Base-by-base conservation (phyloP, 2,797 vertebrate species). In the Gallinago stenura region DNA sequence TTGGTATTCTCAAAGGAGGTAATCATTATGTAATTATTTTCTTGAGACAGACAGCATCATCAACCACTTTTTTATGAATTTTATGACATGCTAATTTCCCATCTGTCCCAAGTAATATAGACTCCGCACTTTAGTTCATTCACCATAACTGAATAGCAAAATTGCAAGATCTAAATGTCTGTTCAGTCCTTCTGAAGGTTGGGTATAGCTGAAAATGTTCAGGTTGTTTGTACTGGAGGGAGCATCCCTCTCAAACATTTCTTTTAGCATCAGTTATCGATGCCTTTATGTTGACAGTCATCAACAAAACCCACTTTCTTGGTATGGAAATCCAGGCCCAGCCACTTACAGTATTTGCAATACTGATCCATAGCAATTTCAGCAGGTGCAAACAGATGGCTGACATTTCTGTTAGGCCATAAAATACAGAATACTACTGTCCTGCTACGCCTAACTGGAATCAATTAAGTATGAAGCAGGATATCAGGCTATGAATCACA, bases 61-160 rank as follows among this genome's bases (percentile, higher is more conserved):
- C 91, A 95, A 93, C 92, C 87, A 94, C 90, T 97, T 97, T 97
- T 97, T 96, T 87, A 96, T 92, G 87, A 96, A 97, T 98, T 98
- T 98, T 98, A 98, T 98, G 97, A 91, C 97, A 98, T 97, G 96
- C 90, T 98, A 98, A 98, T 98, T 98, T 98, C 87, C 97, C 97
- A 98, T 98, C 98, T 98, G 98, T 98, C 97, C 95, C 89, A 88
- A 95, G 87, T 94, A 97, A 90, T 96, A 93, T 12, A 87, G 77
- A 53, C 70, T 96, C 78, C 68, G 72, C 72, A 73, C 77, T 97
- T 94, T 91, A 89, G 64, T 83, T 96, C 85, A 79, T 95, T 91
- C 73, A 81, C 93, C 73, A 83, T 65, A 89, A 62, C 68, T 91
- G 93, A 91, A 85, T 22, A 91, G 91, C 58, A 73, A 73, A 92